These are phyloP conservation scores for Trissolcus brochymenae DNA, from an alignment of 2,888 invertebrate genomes.

Conservation along the genomic window DNA sequence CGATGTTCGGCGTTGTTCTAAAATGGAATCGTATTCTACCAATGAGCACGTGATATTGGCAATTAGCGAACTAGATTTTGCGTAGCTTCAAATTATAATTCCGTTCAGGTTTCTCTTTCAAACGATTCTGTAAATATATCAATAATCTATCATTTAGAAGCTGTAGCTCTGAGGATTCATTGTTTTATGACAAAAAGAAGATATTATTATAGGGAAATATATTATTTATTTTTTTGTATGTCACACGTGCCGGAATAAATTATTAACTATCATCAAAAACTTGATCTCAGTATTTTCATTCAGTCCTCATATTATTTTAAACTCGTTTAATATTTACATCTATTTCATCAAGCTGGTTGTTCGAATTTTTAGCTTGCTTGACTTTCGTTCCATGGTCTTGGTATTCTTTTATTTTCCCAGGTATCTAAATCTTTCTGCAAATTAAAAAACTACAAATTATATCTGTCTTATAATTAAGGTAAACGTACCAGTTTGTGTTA, in stretches of 20 bases:
- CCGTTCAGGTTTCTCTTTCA: neutral
- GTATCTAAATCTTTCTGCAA: constrained; percentile 83
- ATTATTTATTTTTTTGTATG: constrained; percentile 60
- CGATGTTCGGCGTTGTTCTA: constrained; percentile 35
- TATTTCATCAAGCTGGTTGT: neutral
- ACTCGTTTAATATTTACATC: neutral
- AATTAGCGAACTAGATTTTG: constrained; percentile 27
- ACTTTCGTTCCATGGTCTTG: constrained; percentile 89
- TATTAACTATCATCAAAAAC: constrained; percentile 36
- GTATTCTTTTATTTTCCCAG: constrained; percentile 91
- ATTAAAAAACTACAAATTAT: too few species aligned
- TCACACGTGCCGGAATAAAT: constrained; percentile 57
- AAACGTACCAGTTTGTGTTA: too few species aligned
- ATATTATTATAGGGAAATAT: constrained; percentile 40
- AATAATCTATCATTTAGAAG: constrained; percentile 11
- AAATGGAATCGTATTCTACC: constrained; percentile 25
- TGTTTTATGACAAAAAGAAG: constrained; percentile 11
- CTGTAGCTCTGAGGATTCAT: neutral
- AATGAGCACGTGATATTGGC: constrained; percentile 41
- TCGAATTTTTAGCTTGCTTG: neutral
- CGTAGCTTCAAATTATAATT: constrained; percentile 18
- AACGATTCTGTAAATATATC: constrained; percentile 34
- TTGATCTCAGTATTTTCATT: constrained; percentile 40
- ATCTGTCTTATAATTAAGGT: too few species aligned
- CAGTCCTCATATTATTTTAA: neutral